Evolutionary conservation across 2,888 invertebrate genomes (phyloP), one percentile per base, ranked within the genome.

Genomic region (Lasioglossum villosulum): DNA sequence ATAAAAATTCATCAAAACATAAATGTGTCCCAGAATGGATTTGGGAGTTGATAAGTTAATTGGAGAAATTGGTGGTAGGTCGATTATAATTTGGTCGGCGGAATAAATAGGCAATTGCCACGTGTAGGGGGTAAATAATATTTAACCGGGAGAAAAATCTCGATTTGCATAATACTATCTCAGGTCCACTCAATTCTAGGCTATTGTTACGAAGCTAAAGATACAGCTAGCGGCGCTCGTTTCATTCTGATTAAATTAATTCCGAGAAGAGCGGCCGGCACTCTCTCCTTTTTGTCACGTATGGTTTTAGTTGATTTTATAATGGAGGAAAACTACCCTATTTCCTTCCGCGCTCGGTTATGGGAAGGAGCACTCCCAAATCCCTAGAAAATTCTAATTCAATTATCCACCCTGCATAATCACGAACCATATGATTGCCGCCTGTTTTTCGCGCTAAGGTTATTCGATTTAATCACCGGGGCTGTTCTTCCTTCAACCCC

Each of bases 231-330:
- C 82, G 86, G 89, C 86, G 87, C 85, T 86, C 89, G 88, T 90
- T 91, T 91, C 88, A 90, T 91, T 91, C 89, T 89, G 90, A 90
- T 91, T 91, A 91, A 91, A 91, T 91, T 91, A 91, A 91, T 90
- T 91, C 88, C 87, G 83, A 84, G 88, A 88, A 87, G 82, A 83
- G 75, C 83, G 72, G 72, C 83, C 63, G 78, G 79, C 75, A 82
- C 84, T 86, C 86, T 75, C 86, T 88, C 92, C 90, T 91, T 93
- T 93, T 92, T 92, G 90, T 91, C 92, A 90, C 92, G 92, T 92
- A 91, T 93, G 91, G 91, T 91, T 92, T 91, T 92, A 92, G 92
- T 93, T 93, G 92, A 93, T 92, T 92, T 92, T 92, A 93, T 93
- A 93, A 93, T 92, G 90, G 92, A 89, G 90, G 88, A 89, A 90